A percentile compares a stretch with the other conserved stretches of the same genome.
phyloP scores from a whole-genome alignment of 2,797 vertebrate genomes.

The Mallotus villosus region DNA sequence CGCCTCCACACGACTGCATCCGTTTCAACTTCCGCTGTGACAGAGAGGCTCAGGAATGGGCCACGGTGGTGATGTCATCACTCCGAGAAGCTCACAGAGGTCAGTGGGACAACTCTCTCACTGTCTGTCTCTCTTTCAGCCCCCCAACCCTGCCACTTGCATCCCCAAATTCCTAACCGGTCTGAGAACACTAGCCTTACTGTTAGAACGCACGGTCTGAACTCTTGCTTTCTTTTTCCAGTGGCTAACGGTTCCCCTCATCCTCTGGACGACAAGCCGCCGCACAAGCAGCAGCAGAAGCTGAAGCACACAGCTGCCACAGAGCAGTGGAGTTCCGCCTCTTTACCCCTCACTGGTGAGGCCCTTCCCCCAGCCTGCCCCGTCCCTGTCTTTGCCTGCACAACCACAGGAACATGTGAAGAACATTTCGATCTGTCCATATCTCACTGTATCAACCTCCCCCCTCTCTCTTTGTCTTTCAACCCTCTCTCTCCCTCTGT shows the following conservation, averaged over 20 bases:
- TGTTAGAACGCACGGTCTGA: background rate
- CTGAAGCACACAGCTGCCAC: conserved; percentile 34
- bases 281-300: background rate
- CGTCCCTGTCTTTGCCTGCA: background rate
- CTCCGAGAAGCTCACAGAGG: conserved; percentile 83
- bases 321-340: conserved; percentile 61
- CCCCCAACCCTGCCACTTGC: background rate
- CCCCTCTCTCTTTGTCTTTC: background rate
- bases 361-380: background rate
- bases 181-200: background rate
- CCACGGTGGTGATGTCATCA: conserved; percentile 85
- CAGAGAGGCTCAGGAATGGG: conserved; percentile 89
- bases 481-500: too few species aligned
- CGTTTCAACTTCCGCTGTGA: conserved; percentile 84
- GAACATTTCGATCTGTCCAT: background rate
- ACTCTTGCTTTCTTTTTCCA: conserved; percentile 42
- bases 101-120: conserved; percentile 44
- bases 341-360: conserved; percentile 74
- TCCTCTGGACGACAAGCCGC: conserved; percentile 46
- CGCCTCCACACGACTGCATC: conserved; percentile 76
- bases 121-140: background rate
- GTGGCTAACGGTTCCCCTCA: conserved; percentile 67
- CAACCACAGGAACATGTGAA: background rate
- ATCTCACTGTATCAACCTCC: background rate
- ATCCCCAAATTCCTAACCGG: background rate